phyloP scores from a whole-genome alignment of 1,140 invertebrate genomes.

The Drosophila subobscura region DNA sequence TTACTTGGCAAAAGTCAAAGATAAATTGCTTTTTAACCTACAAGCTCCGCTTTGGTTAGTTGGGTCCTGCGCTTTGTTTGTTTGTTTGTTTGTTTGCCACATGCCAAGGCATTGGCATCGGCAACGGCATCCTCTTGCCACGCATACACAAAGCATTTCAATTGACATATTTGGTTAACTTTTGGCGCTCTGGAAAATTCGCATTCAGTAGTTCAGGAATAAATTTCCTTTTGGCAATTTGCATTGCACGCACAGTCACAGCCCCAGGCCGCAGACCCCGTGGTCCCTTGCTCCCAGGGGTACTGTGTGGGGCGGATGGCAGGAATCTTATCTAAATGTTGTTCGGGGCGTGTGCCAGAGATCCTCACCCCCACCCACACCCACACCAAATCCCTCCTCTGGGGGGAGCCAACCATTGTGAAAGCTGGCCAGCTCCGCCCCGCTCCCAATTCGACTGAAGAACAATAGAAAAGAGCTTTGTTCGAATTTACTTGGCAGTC shows the following conservation, averaged over 20 bases:
- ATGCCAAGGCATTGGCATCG: constrained; percentile 15
- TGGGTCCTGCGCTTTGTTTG: constrained; percentile 68
- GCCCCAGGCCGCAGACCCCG: too few species aligned
- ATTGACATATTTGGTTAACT: constrained; percentile 80
- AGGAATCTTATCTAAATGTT: constrained; percentile 60
- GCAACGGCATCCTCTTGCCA: not conserved
- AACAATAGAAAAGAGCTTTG: constrained; percentile 53
- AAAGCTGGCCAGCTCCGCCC: constrained; percentile 14
- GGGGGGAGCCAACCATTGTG: constrained; percentile 26
- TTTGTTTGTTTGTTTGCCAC: constrained; percentile 65
- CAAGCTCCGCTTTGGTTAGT: constrained; percentile 63
- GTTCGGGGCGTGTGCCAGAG: constrained; percentile 33
- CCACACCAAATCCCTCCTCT: not conserved
- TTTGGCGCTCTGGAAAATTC: constrained; percentile 64
- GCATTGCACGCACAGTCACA: constrained; percentile 55
- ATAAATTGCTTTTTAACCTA: constrained; percentile 81
- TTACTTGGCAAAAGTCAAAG: constrained; percentile 77
- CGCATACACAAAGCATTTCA: constrained; percentile 61
- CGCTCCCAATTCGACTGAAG: constrained; percentile 32
- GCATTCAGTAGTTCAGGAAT: constrained; percentile 67
- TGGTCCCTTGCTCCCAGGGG: too few species aligned
- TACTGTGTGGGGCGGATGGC: constrained; percentile 4
- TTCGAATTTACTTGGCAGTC: constrained; percentile 42
- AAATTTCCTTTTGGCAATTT: constrained; percentile 77
- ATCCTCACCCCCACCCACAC: not conserved